Evolutionary conservation across 2,888 invertebrate species (phyloP).

Genomic region (Ommatoiulus sabulosus): DNA sequence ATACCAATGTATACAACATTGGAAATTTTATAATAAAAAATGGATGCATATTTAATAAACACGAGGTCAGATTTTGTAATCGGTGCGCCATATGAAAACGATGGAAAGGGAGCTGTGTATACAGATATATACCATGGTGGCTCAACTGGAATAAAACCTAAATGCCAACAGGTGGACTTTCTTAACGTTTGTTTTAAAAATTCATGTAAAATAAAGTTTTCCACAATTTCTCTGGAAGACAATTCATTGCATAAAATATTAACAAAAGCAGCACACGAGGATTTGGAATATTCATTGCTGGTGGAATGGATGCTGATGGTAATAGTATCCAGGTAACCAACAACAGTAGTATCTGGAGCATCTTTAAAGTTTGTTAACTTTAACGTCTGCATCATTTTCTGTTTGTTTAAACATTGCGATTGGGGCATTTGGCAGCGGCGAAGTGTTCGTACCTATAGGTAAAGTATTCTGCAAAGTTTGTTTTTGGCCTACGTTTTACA

Average conservation of each 20-base stretch:
- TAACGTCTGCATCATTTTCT: neutral
- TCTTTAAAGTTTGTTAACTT: neutral
- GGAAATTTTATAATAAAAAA: too few species aligned
- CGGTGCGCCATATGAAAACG: conserved; percentile 62
- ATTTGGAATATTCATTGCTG: neutral
- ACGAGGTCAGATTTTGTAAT: neutral
- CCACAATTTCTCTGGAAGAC: neutral
- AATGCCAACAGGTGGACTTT: conserved; percentile 71
- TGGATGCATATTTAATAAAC: conserved; percentile 45
- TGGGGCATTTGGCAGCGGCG: neutral
- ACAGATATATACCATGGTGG: neutral
- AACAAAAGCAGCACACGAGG: conserved; percentile 64
- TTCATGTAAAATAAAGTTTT: neutral
- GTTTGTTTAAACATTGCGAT: neutral
- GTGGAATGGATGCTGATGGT: conserved; percentile 71
- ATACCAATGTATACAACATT: too few species aligned
- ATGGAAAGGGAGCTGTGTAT: conserved; percentile 60
- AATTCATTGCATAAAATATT: conserved; percentile 59
- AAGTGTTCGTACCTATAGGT: too few species aligned
- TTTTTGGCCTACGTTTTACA: neutral
- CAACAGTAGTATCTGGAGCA: neutral
- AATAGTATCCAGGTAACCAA: conserved; percentile 74
- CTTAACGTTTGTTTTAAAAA: neutral
- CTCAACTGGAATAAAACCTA: neutral
- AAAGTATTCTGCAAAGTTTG: neutral